Conservation (phyloP, 2,888 invertebrate genomes). For the Agriopis marginaria region DNA sequence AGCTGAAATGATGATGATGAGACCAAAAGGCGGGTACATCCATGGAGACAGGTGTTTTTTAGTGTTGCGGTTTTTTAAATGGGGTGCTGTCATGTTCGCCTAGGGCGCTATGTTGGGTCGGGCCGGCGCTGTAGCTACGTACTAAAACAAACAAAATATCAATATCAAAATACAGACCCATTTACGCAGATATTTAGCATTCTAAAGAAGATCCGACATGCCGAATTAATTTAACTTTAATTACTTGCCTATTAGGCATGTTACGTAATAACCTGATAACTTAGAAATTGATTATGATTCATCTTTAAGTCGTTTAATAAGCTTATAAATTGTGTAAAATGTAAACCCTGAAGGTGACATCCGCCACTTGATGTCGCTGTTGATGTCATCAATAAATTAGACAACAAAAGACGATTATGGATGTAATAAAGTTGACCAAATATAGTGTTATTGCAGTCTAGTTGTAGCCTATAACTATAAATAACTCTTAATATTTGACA, state of each 20-base stretch:
- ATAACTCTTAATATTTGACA: background rate
- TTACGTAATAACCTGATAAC: conserved; percentile 21
- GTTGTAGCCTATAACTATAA: background rate
- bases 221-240: conserved; percentile 7
- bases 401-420: conserved; percentile 26
- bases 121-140: too few relatives aligned
- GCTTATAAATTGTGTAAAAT: conserved; percentile 10
- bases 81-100: too few relatives aligned
- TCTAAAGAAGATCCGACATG: conserved; percentile 9
- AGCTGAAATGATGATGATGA: too few relatives aligned
- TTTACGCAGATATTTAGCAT: background rate
- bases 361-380: conserved; percentile 28
- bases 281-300: conserved; percentile 28
- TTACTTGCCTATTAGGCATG: conserved; percentile 6
- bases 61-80: too few relatives aligned
- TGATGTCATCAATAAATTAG: conserved; percentile 40
- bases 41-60: too few relatives aligned
- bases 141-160: background rate
- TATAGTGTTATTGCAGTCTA: conserved; percentile 17
- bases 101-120: too few relatives aligned
- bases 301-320: conserved; percentile 21
- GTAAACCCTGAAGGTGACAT: conserved; percentile 37
- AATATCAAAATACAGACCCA: background rate
- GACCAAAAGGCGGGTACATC: too few relatives aligned
- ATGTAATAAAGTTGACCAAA: conserved; percentile 29